Evolutionary conservation across 2,797 vertebrate genomes (phyloP), one percentile per base, ranked within the genome.

Genomic region (Lindbergichthys nudifrons): DNA sequence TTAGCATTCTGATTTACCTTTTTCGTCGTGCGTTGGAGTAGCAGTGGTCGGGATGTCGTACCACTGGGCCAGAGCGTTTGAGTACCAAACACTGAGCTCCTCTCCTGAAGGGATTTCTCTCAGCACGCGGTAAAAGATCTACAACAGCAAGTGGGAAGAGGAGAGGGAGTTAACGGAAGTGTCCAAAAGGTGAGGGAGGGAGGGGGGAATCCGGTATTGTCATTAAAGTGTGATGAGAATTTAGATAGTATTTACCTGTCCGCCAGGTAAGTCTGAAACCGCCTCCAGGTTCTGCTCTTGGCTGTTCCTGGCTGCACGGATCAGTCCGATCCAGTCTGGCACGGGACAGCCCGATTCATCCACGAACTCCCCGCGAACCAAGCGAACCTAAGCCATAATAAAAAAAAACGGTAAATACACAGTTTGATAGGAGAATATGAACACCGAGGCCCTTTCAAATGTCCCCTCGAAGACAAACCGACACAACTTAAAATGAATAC

Each of bases 211-310:
- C 21, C 54, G 30, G 18, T 0, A n/a, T 8, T 16, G 21, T 19
- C 19, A 52, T 65, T 1, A 10, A 26, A 12, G 36, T 66, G 21
- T 30, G 8, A 18, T 4, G 15, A 23, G 9, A 14, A 36, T 36
- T 8, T 14, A 39, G 71, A 30, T 7, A 36, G 8, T 36, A 72
- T 64, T 88, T 95, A 98, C 98, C 97, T 99, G 97, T 95, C 97
- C 97, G 71, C 97, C 97, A 64, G 97, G 97, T 91, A 97, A 90
- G 70, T 99, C 98, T 15, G 97, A 96, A 81, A 98, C 93, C 4
- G 97, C 98, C 89, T 99, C 97, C 77, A 99, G 92, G 73, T 97
- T 99, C 86, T 99, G 97, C 82, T 99, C 98, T 72, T 98, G 97
- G 32, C 93, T 92, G 92, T 96, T 98, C 85, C 98, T 95, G 82